Evolutionary conservation across 2,888 invertebrate species (phyloP), one percentile per base, ranked within the genome.

Genomic region (Drosophila yooni): DNA sequence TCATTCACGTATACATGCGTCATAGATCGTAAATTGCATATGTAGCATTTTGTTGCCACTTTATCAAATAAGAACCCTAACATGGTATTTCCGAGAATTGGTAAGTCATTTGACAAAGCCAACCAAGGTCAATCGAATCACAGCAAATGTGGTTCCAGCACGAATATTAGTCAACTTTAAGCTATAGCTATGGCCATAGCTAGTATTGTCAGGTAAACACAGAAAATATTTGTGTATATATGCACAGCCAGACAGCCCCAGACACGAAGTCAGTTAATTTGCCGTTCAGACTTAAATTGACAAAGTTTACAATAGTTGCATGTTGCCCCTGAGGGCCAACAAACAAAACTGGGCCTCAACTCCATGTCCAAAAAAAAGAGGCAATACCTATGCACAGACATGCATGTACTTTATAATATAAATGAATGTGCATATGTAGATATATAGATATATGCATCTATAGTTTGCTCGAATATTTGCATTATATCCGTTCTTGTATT

Each of bases 111-210:
- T 84, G 86, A 86, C 81, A 82, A 87, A 74, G 25, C 63, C 71
- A 57, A 36, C 74, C 91, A 91, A 91, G 91, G 91, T 91, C 90
- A 89, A 79, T 74, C 69, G 79, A 88, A 90, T 90, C 90, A 83
- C 80, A 57, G 73, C 70, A 78, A 90, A 90, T 91, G 83, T 70
- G 74, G 72, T 70, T 78, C 69, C 73, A 78, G 80, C 90, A 91
- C 91, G 91, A 81, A 83, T 79, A 74, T 68, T 63, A 50, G 60
- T 61, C 56, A 68, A 61, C 70, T 62, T 78, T 52, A 82, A 74
- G 77, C 60, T 70, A 67, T 72, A 70, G 70, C 58, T 36, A 8
- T 50, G 59, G 59, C 46, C 46, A 15, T 8, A 25, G 8, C 43
- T 11, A 1, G 5, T 43, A 59, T 21, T 65, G 69, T 62, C 75